Evolutionary conservation across 1,140 invertebrate species (phyloP), one percentile per base, ranked within the genome.

Genomic region (Babylonia areolata): DNA sequence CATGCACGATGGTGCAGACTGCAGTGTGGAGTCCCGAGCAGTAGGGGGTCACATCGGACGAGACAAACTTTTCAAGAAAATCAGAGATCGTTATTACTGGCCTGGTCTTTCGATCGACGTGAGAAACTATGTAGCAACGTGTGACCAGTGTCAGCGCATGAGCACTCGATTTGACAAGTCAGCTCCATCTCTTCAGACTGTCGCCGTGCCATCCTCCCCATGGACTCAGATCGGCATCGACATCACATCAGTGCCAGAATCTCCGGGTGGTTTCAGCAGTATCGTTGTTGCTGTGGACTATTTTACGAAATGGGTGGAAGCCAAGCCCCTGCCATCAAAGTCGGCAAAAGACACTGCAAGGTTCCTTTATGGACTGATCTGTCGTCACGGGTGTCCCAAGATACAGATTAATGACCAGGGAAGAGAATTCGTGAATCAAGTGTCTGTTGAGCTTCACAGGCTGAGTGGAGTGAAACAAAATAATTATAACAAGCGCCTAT

Each of bases 141-240:
- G 31, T 75, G 73, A 75, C 33, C 73, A 15, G 33, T 75, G 73
- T 35, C 73, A 75, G 73, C 73, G 73, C 31, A 75, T 75, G 73
- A 75, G 73, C 73, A 75, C 73, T 35, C n/a, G n/a, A 75, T 75
- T 75, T n/a, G 73, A 75, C 73, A 75, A 37, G 73, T 75, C n/a
- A 35, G 73, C 73, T 35, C 73, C 73, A 75, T 35, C 5, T 35
- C 73, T 75, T 33, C 73, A 75, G 31, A 75, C 3, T 75, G 73
- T 75, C 33, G 33, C n/a, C n/a, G 73, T 75, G n/a, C 73, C 73
- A 35, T 37, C 73, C 73, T 33, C 73, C n/a, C 73, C 69, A 75
- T 64, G 58, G 77, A 39, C 77, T 40, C 37, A 42, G 35, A 39
- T 79, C 17, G 35, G 37, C 17, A 40, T 79, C 39, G 77, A 75